Evolutionary conservation across 2,888 invertebrate genomes (phyloP).

Genomic region (Tiphia femorata): DNA sequence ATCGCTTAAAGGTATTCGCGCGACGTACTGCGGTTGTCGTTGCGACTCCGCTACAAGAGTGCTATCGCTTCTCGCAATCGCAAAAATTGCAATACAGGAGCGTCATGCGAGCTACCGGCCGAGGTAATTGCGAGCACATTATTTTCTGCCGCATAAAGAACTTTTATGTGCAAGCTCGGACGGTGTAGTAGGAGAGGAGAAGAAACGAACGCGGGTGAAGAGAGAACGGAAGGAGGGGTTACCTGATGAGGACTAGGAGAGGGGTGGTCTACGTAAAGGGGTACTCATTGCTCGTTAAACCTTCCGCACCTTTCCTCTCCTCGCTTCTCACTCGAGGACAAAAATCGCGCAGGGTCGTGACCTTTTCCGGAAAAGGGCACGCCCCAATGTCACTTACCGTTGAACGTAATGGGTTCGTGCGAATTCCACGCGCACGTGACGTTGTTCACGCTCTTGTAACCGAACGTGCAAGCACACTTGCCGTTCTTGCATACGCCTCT

Average conservation of each 20-base stretch:
- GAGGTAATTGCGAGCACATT: conserved; percentile 35
- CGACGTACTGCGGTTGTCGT: neutral
- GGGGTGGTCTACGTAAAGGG: too few species aligned
- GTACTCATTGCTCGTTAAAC: neutral
- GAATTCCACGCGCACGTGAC: conserved; percentile 8
- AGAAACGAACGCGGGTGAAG: neutral
- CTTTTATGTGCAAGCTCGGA: conserved; percentile 8
- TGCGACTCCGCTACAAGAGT: conserved; percentile 1
- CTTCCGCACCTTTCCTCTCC: neutral
- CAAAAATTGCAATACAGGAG: conserved; percentile 33
- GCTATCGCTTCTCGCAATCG: conserved; percentile 22
- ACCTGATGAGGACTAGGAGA: too few species aligned
- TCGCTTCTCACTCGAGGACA: neutral
- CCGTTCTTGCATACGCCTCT: conserved; percentile 30
- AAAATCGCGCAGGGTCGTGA: neutral
- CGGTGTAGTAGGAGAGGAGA: neutral
- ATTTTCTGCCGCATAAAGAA: conserved; percentile 25
- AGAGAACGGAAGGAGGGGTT: too few species aligned
- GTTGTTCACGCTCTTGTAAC: conserved; percentile 16
- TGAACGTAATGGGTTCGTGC: neutral
- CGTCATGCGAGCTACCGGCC: conserved; percentile 21
- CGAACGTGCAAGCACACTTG: conserved; percentile 36
- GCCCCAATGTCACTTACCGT: conserved; percentile 29
- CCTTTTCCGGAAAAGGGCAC: neutral
- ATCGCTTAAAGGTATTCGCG: neutral